These are phyloP conservation scores for Melitaea cinxia DNA, from an alignment of 1,140 invertebrate genomes.

Conservation along the genomic window DNA sequence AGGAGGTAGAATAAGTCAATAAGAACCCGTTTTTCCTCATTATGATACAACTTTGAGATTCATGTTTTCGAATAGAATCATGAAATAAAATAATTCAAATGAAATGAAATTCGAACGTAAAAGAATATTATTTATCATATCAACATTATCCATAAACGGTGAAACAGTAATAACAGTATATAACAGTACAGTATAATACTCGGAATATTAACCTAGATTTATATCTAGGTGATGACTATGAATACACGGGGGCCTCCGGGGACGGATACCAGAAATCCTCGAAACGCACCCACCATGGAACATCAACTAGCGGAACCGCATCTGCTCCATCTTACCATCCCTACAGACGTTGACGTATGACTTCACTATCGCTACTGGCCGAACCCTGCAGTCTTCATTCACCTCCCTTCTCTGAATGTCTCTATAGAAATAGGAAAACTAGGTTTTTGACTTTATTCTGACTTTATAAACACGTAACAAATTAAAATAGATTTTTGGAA, in stretches of 20 bases:
- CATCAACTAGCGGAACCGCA: constrained; percentile 54
- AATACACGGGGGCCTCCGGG: constrained; percentile 73
- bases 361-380: constrained; percentile 6
- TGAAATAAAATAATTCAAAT: no score
- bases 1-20: no score
- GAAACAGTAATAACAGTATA: no score
- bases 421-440: background rate
- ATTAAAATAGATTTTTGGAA: no score
- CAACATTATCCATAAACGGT: no score
- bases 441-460: no score
- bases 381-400: constrained; percentile 24
- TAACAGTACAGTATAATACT: no score
- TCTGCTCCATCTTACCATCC: constrained; percentile 76
- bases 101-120: no score
- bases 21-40: constrained; percentile 18
- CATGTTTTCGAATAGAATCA: no score
- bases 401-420: constrained; percentile 2
- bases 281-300: constrained; percentile 68
- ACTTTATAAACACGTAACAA: no score
- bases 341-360: constrained; percentile 71
- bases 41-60: no score
- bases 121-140: no score
- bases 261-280: constrained; percentile 72
- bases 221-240: constrained; percentile 72
- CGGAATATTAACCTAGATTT: constrained; percentile 38